phyloP scores from a whole-genome alignment of 2,888 invertebrate genomes.

The Drosophila mettleri region DNA sequence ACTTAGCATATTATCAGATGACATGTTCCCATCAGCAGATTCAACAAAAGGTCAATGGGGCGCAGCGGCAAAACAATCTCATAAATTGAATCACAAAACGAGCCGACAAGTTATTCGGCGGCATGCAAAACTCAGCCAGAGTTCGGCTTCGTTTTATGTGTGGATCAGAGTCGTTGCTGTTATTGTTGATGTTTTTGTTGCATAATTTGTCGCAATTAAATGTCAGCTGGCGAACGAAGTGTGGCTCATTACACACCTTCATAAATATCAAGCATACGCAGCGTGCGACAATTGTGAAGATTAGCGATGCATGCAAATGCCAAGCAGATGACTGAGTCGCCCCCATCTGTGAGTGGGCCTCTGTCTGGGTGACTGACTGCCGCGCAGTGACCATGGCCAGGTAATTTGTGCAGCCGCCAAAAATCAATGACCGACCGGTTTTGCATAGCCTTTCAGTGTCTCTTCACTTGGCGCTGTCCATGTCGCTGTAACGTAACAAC shows the following conservation, averaged over 20 bases:
- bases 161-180: background rate
- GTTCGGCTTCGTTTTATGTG: slow-evolving; percentile 3
- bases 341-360: slow-evolving; percentile 1
- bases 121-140: background rate
- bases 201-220: slow-evolving; percentile 31
- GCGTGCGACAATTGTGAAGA: slow-evolving; percentile 59
- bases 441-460: slow-evolving; percentile 74
- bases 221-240: slow-evolving; percentile 31
- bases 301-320: slow-evolving; percentile 49
- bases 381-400: slow-evolving; percentile 67
- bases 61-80: background rate
- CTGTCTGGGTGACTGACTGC: slow-evolving; percentile 52
- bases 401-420: slow-evolving; percentile 77
- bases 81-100: slow-evolving; percentile 3
- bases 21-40: background rate
- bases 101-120: background rate
- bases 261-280: slow-evolving; percentile 66
- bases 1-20: background rate
- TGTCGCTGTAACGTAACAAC: slow-evolving; percentile 78
- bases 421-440: slow-evolving; percentile 79
- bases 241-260: slow-evolving; percentile 38
- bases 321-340: slow-evolving; percentile 8
- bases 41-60: slow-evolving; percentile 3
- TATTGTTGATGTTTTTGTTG: slow-evolving; percentile 7
- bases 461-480: slow-evolving; percentile 33